Evolutionary conservation across 2,888 invertebrate genomes (phyloP), one percentile per base, ranked within the genome.

Genomic region (Volucella zonaria): DNA sequence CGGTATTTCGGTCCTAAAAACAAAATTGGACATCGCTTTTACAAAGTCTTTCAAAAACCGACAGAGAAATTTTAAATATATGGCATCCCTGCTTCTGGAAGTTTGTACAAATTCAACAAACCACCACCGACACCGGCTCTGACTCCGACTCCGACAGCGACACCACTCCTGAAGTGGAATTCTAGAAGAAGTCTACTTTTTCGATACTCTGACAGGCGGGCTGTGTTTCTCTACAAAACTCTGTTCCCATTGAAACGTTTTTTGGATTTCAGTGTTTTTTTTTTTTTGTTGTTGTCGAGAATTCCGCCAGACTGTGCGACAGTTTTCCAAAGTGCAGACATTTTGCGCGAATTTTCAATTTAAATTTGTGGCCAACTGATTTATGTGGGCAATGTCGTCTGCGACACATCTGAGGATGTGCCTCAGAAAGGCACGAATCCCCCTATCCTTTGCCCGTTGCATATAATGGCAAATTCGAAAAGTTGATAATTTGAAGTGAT

Each of bases 301-400:
- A 86, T 82, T 86, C 82, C 86, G 66, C 70, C 77, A 82, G 81
- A 82, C 82, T 77, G 77, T 74, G 81, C 86, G 82, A 86, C 82
- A 86, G 77, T 82, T 86, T 86, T 86, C 86, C 82, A 82, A 85
- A 81, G 85, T 76, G 77, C 74, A 86, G 86, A 86, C 82, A 66
- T 82, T 77, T 86, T 78, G 77, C 78, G 77, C 70, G 86, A 86
- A 86, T 83, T 86, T 81, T 82, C 78, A 78, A 83, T 86, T 83
- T 86, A 83, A 87, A 87, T 87, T 87, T 87, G 80, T 71, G 74
- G 74, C 61, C 68, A 87, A 86, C 87, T 87, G 87, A 87, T 87
- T 87, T 87, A 87, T 87, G 87, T 87, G 87, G 87, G 87, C 87
- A 87, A 85, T 87, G 80, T 74, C 82, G 86, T 86, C 87, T 85